These are phyloP conservation scores for Lagenorhynchus albirostris DNA, from an alignment of 2,113 vertebrate genomes.

Conservation along the genomic window DNA sequence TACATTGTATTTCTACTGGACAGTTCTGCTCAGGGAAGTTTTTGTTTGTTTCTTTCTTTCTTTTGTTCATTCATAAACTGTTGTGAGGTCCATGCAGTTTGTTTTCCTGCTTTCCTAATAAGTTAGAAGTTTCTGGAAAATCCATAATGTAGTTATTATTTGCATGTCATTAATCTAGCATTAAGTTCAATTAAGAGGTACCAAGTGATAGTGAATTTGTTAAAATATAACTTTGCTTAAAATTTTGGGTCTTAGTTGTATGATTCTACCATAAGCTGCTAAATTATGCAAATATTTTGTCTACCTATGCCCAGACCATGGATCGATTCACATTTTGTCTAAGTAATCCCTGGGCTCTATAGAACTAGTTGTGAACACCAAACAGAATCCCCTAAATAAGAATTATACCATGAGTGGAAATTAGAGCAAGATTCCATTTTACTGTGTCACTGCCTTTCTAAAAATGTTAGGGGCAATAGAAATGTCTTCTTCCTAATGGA, in stretches of 20 bases:
- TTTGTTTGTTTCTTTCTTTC: not conserved
- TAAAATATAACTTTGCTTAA: not conserved
- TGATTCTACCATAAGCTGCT: not conserved
- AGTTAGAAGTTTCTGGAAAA: not conserved
- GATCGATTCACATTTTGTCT: not conserved
- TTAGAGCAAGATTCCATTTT: not conserved
- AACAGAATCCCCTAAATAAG: not conserved
- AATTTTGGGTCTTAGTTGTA: not conserved
- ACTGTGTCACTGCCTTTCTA: not conserved
- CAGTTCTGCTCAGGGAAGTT: not conserved
- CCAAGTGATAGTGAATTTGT: not conserved
- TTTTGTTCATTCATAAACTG: not conserved
- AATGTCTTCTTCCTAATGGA: not conserved
- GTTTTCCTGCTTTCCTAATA: not conserved
- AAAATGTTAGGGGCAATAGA: not conserved
- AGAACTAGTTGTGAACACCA: not conserved
- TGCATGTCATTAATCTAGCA: not conserved
- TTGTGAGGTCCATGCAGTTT: not conserved
- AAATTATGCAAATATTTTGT: not conserved
- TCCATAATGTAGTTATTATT: not conserved
- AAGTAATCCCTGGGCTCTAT: not conserved
- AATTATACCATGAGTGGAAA: not conserved
- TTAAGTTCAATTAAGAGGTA: not conserved
- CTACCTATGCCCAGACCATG: not conserved
- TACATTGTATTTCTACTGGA: not conserved